phyloP scores from a whole-genome alignment of 2,113 vertebrate species.

The Cygnus atratus region DNA sequence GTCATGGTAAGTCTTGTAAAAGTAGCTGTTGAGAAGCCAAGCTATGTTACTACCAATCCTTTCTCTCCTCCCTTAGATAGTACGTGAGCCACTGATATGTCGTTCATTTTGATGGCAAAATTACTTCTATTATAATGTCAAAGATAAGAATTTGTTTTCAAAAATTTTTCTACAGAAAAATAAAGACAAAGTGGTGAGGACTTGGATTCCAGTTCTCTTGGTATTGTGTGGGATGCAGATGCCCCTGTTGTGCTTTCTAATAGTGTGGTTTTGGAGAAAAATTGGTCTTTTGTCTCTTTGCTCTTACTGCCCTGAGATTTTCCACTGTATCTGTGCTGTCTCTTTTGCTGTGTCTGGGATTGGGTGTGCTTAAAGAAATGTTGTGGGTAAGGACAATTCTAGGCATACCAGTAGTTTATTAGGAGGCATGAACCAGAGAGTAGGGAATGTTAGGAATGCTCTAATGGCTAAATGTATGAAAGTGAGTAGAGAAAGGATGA shows the following conservation, averaged over 20 bases:
- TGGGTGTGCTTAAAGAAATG: neutral
- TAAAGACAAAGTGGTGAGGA: neutral
- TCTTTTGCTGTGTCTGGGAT: neutral
- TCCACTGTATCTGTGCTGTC: neutral
- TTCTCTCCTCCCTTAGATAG: neutral
- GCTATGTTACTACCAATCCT: neutral
- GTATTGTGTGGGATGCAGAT: neutral
- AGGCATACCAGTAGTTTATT: neutral
- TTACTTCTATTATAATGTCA: neutral
- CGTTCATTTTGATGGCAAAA: constrained; percentile 31
- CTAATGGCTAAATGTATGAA: neutral
- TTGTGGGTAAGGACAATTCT: neutral
- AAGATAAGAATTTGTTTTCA: neutral
- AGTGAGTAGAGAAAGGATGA: neutral
- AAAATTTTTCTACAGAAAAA: constrained; percentile 3
- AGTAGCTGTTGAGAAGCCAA: constrained; percentile 7
- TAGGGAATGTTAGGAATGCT: neutral
- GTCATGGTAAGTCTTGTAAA: neutral
- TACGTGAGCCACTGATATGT: neutral
- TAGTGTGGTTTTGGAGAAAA: neutral
- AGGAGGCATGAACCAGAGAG: neutral
- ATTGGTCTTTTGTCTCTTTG: neutral
- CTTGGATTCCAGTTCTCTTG: neutral
- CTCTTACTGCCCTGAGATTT: neutral
- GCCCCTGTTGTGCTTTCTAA: neutral